A percentile compares a stretch with the other conserved stretches of the same genome.
Conservation (phyloP, 2,113 vertebrate genomes). For the Odobenus rosmarus region DNA sequence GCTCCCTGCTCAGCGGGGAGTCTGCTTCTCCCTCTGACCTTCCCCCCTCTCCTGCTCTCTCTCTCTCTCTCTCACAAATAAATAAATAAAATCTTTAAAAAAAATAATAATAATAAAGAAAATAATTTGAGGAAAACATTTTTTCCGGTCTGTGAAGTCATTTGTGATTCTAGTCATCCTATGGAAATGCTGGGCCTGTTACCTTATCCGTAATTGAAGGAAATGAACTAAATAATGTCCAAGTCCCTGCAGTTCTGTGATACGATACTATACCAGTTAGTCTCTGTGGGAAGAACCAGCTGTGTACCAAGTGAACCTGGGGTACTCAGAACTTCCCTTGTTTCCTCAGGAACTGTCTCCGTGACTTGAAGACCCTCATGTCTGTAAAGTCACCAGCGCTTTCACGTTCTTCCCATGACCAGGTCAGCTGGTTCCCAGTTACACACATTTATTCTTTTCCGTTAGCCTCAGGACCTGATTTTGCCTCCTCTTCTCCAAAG, state of each 20-base stretch:
- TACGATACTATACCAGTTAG: background rate
- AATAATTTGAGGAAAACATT: background rate
- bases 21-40: no score
- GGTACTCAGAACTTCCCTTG: background rate
- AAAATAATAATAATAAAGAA: background rate
- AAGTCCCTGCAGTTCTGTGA: background rate
- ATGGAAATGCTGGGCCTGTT: background rate
- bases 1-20: no score
- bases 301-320: fast-evolving
- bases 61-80: no score
- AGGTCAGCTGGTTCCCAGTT: background rate
- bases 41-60: no score
- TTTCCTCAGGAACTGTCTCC: background rate
- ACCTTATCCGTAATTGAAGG: background rate
- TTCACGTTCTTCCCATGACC: background rate
- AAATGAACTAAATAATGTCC: background rate
- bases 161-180: background rate
- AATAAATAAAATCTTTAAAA: no score
- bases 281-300: background rate
- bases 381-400: background rate
- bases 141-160: background rate
- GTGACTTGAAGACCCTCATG: background rate
- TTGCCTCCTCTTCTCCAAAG: background rate
- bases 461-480: background rate
- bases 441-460: background rate